Percentiles rank a stretch among this genome's conserved stretches.
Evolutionary conservation across 2,888 invertebrate species (phyloP).

Genomic region (Achlya flavicornis): DNA sequence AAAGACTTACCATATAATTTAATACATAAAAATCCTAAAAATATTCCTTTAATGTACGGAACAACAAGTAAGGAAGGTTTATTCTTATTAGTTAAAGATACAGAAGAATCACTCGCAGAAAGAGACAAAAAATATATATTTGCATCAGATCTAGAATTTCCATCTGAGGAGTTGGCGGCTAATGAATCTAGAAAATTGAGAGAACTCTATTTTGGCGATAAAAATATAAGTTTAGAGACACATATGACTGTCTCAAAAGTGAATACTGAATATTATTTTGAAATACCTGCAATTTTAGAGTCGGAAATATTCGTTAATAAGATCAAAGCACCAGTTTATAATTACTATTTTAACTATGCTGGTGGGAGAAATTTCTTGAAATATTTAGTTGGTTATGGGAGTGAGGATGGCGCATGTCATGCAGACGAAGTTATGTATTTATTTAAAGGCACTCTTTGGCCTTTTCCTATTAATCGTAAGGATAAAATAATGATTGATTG

Average conservation of each 20-base stretch:
- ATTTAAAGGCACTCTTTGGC: constrained; percentile 59
- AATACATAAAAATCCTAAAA: constrained; percentile 50
- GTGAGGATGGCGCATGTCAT: constrained; percentile 63
- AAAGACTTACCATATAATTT: constrained; percentile 68
- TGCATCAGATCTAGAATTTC: constrained; percentile 68
- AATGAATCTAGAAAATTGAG: constrained; percentile 50
- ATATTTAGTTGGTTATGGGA: constrained; percentile 43
- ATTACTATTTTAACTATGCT: constrained; percentile 67
- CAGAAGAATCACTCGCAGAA: constrained; percentile 44
- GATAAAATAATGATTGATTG: constrained; percentile 59
- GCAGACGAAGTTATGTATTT: constrained; percentile 73
- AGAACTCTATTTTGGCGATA: constrained; percentile 74
- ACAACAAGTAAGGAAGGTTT: constrained; percentile 68
- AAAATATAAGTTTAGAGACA: constrained; percentile 64
- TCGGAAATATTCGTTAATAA: constrained; percentile 45
- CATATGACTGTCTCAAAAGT: constrained; percentile 61
- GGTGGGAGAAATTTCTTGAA: constrained; percentile 69
- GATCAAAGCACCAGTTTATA: constrained; percentile 53
- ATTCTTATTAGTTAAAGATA: constrained; percentile 42
- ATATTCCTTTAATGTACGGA: constrained; percentile 60
- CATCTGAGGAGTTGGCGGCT: constrained; percentile 54
- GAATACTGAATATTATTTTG: constrained; percentile 73
- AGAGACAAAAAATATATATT: constrained; percentile 63
- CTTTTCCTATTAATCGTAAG: constrained; percentile 49
- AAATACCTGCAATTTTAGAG: constrained; percentile 66